Percentiles rank a stretch among this genome's conserved stretches.
Conservation (phyloP, 35 echinoderm and acorn worm genomes). For the Hemicentrotus pulcherrimus region DNA sequence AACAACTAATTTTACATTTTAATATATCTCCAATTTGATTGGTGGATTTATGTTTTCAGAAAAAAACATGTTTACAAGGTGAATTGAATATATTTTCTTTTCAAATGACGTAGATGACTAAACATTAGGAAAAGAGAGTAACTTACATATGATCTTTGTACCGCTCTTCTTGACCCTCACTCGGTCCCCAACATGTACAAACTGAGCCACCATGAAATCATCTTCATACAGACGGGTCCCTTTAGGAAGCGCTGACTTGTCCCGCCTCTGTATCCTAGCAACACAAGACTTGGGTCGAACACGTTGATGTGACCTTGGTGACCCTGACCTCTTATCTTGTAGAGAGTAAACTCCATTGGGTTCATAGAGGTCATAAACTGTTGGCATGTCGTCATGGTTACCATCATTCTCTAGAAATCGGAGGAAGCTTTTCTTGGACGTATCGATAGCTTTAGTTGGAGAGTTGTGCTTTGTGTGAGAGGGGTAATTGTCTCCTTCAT, state of each 20-base stretch:
- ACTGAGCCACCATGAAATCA: conserved; percentile 91
- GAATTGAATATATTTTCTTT: too few species aligned
- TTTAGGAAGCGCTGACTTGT: conserved; percentile 51
- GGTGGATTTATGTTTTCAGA: too few species aligned
- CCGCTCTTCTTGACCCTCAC: conserved; percentile 73
- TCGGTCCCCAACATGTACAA: conserved; percentile 79
- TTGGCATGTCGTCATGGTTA: conserved; percentile 62
- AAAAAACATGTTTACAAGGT: too few species aligned
- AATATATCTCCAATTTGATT: too few species aligned
- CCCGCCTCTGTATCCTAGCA: conserved; percentile 51
- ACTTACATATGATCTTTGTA: conserved; percentile 30
- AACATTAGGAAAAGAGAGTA: neutral
- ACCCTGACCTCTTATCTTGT: neutral
- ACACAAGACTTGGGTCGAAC: conserved; percentile 71
- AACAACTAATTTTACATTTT: too few species aligned
- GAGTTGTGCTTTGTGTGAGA: neutral
- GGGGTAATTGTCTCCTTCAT: conserved; percentile 2
- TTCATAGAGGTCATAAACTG: conserved; percentile 81
- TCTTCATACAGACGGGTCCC: conserved; percentile 84
- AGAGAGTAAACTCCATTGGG: conserved; percentile 63
- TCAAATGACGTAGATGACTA: neutral
- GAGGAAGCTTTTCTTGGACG: conserved; percentile 51
- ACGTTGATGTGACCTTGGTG: conserved; percentile 40
- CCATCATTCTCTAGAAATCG: conserved; percentile 60
- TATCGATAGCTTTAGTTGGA: conserved; percentile 46